phyloP scores from a whole-genome alignment of 1,140 invertebrate genomes.

The Eulimnadia texana region DNA sequence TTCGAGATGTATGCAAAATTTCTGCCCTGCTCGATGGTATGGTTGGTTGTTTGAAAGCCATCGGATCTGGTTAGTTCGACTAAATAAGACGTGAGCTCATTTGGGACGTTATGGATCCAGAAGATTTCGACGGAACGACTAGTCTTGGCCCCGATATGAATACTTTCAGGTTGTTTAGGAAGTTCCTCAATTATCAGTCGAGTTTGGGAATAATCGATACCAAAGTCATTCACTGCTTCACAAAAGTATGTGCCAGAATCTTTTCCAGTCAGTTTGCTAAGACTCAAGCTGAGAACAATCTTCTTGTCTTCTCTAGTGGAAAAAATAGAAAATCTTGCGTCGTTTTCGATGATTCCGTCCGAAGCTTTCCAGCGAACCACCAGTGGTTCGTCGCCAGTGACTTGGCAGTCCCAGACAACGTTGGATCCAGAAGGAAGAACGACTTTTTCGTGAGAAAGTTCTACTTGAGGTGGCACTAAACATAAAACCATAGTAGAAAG shows the following conservation, averaged over 20 bases:
- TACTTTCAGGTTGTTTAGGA: conserved; percentile 23
- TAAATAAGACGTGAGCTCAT: conserved; percentile 1
- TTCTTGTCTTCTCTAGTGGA: conserved; percentile 3
- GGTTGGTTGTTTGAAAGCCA: background rate
- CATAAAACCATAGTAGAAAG: background rate
- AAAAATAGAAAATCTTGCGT: conserved; percentile 5
- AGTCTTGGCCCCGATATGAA: background rate
- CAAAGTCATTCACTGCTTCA: conserved; percentile 17
- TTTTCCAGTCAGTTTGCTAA: conserved; percentile 3
- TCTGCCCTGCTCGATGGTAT: background rate
- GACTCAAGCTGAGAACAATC: conserved; percentile 16
- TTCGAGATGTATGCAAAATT: background rate
- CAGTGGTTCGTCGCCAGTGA: conserved; percentile 27
- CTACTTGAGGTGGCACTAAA: conserved; percentile 6
- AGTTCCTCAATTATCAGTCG: conserved; percentile 21
- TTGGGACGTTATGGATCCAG: background rate
- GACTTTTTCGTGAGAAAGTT: background rate
- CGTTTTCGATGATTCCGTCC: conserved; percentile 5
- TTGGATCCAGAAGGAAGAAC: conserved; percentile 24
- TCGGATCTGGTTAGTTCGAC: conserved; percentile 6
- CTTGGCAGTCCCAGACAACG: conserved; percentile 27
- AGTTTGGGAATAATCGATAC: conserved; percentile 1
- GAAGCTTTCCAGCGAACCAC: conserved; percentile 25
- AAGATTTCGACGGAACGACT: conserved; percentile 2
- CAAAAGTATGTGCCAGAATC: conserved; percentile 18